Evolutionary conservation across 2,113 vertebrate species (phyloP).

Genomic region (Origma solitaria): DNA sequence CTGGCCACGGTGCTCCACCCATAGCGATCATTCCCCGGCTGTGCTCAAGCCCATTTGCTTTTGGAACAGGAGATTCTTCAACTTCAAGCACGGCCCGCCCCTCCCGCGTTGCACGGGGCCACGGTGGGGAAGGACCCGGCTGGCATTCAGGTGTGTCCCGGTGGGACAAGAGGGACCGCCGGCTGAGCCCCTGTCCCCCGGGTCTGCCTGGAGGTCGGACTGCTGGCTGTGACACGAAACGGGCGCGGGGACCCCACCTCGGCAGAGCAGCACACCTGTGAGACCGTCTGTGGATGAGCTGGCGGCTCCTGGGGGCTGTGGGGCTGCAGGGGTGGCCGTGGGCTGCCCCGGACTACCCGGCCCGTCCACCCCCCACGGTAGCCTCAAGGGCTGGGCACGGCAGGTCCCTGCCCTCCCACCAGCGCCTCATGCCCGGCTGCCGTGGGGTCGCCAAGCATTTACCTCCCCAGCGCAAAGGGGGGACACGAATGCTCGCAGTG

Average conservation of each 20-base stretch:
- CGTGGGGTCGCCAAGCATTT: no score
- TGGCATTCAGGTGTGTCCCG: neutral
- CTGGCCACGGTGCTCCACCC: neutral
- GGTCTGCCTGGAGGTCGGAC: no score
- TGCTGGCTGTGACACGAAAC: neutral
- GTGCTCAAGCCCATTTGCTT: neutral
- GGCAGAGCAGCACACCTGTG: neutral
- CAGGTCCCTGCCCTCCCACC: neutral
- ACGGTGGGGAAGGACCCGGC: neutral
- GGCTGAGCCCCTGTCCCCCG: neutral
- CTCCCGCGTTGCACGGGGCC: neutral
- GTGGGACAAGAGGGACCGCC: accelerated
- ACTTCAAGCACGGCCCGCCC: neutral
- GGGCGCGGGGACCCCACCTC: accelerated
- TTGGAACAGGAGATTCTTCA: neutral
- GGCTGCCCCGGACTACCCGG: neutral
- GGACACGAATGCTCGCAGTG: neutral
- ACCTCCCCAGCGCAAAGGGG: accelerated
- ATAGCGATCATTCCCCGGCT: neutral
- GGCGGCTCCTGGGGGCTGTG: neutral
- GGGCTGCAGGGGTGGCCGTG: neutral
- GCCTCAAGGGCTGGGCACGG: neutral
- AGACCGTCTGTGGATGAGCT: neutral
- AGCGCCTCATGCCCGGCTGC: no score
- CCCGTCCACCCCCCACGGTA: neutral